Evolutionary conservation across 2,797 vertebrate species (phyloP).

Genomic region (Anniella stebbinsi): DNA sequence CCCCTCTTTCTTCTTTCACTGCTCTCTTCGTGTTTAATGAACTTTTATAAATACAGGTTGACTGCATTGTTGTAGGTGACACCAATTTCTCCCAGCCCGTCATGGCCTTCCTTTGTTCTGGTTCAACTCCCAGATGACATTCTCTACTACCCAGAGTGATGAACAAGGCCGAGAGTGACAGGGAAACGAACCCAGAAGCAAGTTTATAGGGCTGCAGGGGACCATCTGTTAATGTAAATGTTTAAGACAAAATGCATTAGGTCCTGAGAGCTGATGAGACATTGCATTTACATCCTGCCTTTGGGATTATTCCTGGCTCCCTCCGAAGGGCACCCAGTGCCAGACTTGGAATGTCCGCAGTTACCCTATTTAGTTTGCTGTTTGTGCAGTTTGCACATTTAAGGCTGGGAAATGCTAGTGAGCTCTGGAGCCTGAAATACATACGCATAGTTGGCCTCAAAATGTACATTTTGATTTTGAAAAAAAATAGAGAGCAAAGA

Average conservation of each 20-base stretch:
- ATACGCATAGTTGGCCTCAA: conserved; percentile 29
- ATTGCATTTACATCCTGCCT: conserved; percentile 77
- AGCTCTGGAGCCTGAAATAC: conserved; percentile 35
- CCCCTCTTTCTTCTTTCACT: conserved; percentile 21
- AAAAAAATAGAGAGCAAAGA: neutral
- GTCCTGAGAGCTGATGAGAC: conserved; percentile 71
- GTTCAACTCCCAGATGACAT: conserved; percentile 67
- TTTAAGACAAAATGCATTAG: conserved; percentile 82
- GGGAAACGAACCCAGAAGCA: conserved; percentile 76
- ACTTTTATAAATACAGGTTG: conserved; percentile 63
- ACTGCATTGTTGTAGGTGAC: conserved; percentile 64
- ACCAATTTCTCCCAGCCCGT: conserved; percentile 57
- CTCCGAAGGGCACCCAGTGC: conserved; percentile 61
- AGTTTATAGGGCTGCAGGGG: conserved; percentile 79
- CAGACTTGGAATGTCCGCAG: conserved; percentile 42
- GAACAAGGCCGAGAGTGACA: conserved; percentile 74
- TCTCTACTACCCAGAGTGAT: conserved; percentile 69
- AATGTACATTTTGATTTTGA: conserved; percentile 53
- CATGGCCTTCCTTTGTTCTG: conserved; percentile 67
- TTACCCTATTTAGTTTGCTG: conserved; percentile 57
- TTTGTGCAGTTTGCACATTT: conserved; percentile 13
- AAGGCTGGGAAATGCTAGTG: conserved; percentile 37
- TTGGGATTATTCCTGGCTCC: conserved; percentile 71
- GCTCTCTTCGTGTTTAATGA: conserved; percentile 38
- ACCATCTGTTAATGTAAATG: conserved; percentile 85